Base-by-base conservation (phyloP, 2,113 vertebrate species). In the Bostrychus sinensis region DNA sequence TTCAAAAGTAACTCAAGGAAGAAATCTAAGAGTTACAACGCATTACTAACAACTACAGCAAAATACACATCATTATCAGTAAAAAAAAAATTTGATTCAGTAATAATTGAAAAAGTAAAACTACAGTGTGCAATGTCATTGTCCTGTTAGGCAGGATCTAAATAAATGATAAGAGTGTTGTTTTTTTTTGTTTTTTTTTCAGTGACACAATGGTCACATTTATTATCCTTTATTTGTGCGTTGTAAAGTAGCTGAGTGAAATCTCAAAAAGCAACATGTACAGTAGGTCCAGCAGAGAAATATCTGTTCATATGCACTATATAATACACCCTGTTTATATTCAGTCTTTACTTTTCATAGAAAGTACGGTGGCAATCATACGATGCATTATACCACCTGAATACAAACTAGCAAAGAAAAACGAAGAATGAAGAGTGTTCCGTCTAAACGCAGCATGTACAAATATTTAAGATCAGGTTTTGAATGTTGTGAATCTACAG, bases 201-300 rank as follows among this genome's bases (percentile, higher is more conserved):
- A 26, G 6, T 26, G 43, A 26, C 23, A 50, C 19, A 26, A 25
- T n/a, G 48, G 25, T 51, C 48, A 51, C 25, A 51, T 16, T 23
- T 14, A 51, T 50, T 12, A 5, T 16, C 12, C 13, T 13, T 1
- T 22, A 6, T 51, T 25, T 51, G 48, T 51, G 48, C 25, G 14
- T 50, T 28, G 13, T 32, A 23, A 8, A 50, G 7, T n/a, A 30
- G 48, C 5, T 17, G 41, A 32, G 30, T 8, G 8, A 32, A 32
- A 32, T 32, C 30, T 51, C 16, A 28, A 51, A n/a, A 30, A 51
- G 25, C 26, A 30, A 51, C 13, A 46, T 14, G 16, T 51, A 30
- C 48, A 51, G 25, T 30, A 51, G 48, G 25, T 28, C 48, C 48
- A 51, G 48, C 48, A 51, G 46, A 50, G 30, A 50, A 50, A 7